These are phyloP conservation scores for Drosophila pseudoobscura DNA, from an alignment of 1,140 invertebrate genomes.

Conservation along the genomic window DNA sequence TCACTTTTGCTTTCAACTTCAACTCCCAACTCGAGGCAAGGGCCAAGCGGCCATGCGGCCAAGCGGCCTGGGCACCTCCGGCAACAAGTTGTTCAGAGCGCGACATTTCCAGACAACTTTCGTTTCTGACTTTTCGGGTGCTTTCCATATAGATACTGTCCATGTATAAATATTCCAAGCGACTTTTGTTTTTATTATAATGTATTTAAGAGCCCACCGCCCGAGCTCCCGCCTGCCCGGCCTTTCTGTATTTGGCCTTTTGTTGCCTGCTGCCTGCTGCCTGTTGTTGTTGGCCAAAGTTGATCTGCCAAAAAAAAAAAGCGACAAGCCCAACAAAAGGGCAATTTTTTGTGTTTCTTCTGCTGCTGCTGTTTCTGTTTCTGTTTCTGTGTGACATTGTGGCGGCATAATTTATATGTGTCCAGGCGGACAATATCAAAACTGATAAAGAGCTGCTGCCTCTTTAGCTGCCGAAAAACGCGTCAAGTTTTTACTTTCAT, in stretches of 20 bases:
- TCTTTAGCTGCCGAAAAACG: constrained; percentile 67
- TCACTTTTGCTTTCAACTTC: constrained; percentile 79
- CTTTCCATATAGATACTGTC: constrained; percentile 55
- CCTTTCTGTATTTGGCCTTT: constrained; percentile 48
- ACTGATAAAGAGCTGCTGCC: constrained; percentile 44
- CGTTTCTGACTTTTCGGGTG: constrained; percentile 68
- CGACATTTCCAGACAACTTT: constrained; percentile 80
- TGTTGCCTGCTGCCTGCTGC: constrained; percentile 25
- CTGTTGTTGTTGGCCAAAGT: constrained; percentile 9
- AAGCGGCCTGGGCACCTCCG: constrained; percentile 1
- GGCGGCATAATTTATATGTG: constrained; percentile 64
- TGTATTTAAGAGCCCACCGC: constrained; percentile 37
- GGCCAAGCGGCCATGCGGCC: constrained; percentile 16
- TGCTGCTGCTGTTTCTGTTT: background rate
- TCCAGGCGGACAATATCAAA: constrained; percentile 46
- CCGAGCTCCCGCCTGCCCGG: background rate
- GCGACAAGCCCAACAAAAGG: constrained; percentile 45
- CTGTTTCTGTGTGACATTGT: constrained; percentile 50
- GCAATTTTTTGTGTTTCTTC: constrained; percentile 45
- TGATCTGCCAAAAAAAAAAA: constrained; percentile 36
- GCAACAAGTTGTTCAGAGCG: constrained; percentile 56
- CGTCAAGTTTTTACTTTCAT: constrained; percentile 78
- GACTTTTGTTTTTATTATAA: constrained; percentile 50
- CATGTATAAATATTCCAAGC: constrained; percentile 38
- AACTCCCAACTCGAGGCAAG: constrained; percentile 43